Evolutionary conservation across 2,888 invertebrate genomes (phyloP).

Genomic region (Neria commutata): DNA sequence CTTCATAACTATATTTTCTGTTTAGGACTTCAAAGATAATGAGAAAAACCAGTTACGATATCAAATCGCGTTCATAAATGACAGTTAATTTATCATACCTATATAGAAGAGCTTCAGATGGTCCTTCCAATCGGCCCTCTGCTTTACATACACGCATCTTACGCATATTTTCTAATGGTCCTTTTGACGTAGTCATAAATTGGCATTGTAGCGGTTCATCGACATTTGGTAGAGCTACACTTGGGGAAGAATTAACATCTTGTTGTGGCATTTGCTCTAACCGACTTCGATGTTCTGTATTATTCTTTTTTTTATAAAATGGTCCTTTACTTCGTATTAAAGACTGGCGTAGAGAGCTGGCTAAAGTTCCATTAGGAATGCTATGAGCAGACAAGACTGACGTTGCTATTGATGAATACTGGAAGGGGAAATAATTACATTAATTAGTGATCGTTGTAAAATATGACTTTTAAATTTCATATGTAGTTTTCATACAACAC

Average conservation of each 20-base stretch:
- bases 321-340: constrained; percentile 13
- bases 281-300: constrained; percentile 43
- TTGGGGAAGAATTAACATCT: constrained; percentile 49
- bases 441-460: neutral
- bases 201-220: constrained; percentile 20
- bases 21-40: no score
- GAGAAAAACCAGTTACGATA: no score
- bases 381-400: constrained; percentile 56
- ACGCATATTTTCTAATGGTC: constrained; percentile 47
- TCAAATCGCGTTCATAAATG: no score
- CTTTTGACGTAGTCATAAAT: constrained; percentile 40
- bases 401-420: constrained; percentile 60
- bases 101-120: constrained; percentile 55
- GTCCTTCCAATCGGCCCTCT: constrained; percentile 59
- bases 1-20: no score
- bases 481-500: no score
- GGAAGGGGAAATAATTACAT: constrained; percentile 2
- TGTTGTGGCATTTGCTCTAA: constrained; percentile 61
- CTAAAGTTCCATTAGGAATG: constrained; percentile 29
- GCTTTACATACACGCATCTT: constrained; percentile 51
- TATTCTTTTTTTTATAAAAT: constrained; percentile 6
- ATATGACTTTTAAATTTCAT: neutral
- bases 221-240: constrained; percentile 18
- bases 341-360: constrained; percentile 20
- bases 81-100: no score